Evolutionary conservation across 1,140 invertebrate species (phyloP).

Genomic region (Drosophila teissieri): DNA sequence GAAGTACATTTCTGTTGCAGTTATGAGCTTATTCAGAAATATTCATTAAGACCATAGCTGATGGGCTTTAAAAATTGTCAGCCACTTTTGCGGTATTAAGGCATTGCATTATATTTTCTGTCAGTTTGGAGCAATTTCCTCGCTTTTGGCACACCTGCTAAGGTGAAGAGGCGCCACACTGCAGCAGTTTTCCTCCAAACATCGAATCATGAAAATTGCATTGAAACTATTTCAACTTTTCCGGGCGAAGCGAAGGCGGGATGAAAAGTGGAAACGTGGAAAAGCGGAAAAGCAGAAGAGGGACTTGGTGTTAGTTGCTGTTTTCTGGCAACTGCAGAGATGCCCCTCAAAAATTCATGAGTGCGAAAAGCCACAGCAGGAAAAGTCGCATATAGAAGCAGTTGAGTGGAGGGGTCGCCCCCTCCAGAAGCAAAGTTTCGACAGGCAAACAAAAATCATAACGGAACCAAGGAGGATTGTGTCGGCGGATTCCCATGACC

Average conservation of each 20-base stretch:
- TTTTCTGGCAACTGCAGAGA: slow-evolving; percentile 56
- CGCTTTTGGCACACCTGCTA: slow-evolving; percentile 32
- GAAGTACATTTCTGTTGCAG: too few relatives aligned
- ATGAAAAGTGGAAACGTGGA: neutral
- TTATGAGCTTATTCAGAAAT: too few relatives aligned
- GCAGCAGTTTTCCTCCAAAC: slow-evolving; percentile 29
- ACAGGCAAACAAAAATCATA: slow-evolving; percentile 62
- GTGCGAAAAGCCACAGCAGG: slow-evolving; percentile 59
- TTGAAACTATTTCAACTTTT: slow-evolving; percentile 60
- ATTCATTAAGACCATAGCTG: too few relatives aligned
- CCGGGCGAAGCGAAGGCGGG: neutral
- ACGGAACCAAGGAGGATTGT: slow-evolving; percentile 52
- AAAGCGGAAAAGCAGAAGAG: neutral
- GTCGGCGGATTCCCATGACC: slow-evolving; percentile 12
- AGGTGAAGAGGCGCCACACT: slow-evolving; percentile 8
- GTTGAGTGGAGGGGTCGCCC: slow-evolving; percentile 22
- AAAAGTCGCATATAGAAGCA: slow-evolving; percentile 47
- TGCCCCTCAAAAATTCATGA: slow-evolving; percentile 63
- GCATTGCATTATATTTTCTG: neutral
- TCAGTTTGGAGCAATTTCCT: slow-evolving; percentile 14
- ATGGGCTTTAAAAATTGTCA: neutral
- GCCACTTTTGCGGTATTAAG: neutral
- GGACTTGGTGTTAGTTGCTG: slow-evolving; percentile 53
- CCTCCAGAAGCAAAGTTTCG: slow-evolving; percentile 42
- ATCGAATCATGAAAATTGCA: slow-evolving; percentile 65